These are phyloP conservation scores for Pseudois nayaur DNA, from an alignment of 2,113 vertebrate species.

Conservation along the genomic window DNA sequence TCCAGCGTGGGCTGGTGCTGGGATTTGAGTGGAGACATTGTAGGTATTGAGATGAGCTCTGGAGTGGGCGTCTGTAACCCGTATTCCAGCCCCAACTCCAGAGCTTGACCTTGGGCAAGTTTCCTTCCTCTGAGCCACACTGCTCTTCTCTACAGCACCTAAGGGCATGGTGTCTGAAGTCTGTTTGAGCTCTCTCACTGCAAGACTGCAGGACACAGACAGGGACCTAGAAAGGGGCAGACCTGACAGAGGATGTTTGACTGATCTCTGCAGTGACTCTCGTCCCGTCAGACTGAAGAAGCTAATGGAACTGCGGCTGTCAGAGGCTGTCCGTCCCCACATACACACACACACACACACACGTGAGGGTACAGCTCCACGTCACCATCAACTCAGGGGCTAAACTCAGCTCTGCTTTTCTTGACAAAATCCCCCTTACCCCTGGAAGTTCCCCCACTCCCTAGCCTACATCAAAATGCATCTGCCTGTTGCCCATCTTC, in stretches of 20 bases:
- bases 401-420: background rate
- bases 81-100: background rate
- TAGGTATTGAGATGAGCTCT: background rate
- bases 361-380: rapidly evolving
- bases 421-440: background rate
- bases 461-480: background rate
- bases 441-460: background rate
- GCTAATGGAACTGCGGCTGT: background rate
- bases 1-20: background rate
- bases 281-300: background rate
- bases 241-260: background rate
- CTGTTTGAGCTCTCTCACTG: background rate
- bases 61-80: background rate
- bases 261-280: background rate
- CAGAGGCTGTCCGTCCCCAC: too few species aligned
- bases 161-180: rapidly evolving
- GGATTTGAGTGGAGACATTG: background rate
- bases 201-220: background rate
- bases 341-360: too few species aligned
- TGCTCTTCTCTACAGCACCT: background rate
- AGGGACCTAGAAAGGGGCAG: background rate
- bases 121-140: background rate
- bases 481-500: background rate
- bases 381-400: background rate
- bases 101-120: background rate